A percentile compares a stretch with the other conserved stretches of the same genome.
Evolutionary conservation across 2,797 vertebrate genomes (phyloP).

Genomic region (Aeoliscus strigatus): DNA sequence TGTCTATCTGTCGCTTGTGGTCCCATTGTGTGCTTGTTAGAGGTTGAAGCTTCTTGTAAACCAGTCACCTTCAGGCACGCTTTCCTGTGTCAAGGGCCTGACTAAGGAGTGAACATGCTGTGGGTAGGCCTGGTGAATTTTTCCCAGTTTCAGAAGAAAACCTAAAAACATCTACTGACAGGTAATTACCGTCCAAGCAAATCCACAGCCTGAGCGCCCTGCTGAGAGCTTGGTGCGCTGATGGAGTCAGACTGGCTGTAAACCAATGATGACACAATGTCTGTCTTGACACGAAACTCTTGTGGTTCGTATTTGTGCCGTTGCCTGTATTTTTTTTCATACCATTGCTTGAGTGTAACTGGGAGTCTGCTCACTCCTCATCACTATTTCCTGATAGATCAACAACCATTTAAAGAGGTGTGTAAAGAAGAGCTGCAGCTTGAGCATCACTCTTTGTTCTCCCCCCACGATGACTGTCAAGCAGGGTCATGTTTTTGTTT

Average conservation of each 20-base stretch:
- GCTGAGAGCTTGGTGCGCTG: slow-evolving; percentile 16
- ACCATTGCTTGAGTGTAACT: not conserved
- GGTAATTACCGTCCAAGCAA: slow-evolving; percentile 21
- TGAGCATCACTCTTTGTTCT: too few relatives aligned
- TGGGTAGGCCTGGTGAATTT: slow-evolving; percentile 18
- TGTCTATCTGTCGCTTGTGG: slow-evolving; percentile 30
- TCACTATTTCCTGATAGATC: slow-evolving; percentile 2
- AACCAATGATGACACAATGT: slow-evolving; percentile 1
- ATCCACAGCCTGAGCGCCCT: slow-evolving; percentile 4
- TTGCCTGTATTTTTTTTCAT: slow-evolving; percentile 5
- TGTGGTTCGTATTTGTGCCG: slow-evolving; percentile 10
- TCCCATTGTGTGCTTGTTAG: slow-evolving; percentile 37
- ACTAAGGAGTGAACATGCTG: slow-evolving; percentile 19
- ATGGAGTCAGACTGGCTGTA: slow-evolving; percentile 18
- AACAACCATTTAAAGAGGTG: slow-evolving; percentile 2
- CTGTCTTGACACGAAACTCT: slow-evolving; percentile 4
- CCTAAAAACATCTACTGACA: slow-evolving; percentile 1
- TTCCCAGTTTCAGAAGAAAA: slow-evolving; percentile 21
- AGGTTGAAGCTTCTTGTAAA: slow-evolving; percentile 37
- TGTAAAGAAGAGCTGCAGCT: slow-evolving; percentile 15
- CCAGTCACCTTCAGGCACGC: slow-evolving; percentile 18
- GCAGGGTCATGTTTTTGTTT: slow-evolving; percentile 10
- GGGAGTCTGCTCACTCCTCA: slow-evolving; percentile 4
- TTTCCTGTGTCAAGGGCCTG: slow-evolving; percentile 47
- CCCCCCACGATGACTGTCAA: too few relatives aligned